A percentile compares a stretch with the other conserved stretches of the same genome.
phyloP scores from a whole-genome alignment of 1,140 invertebrate species.

The Chironomus tepperi region DNA sequence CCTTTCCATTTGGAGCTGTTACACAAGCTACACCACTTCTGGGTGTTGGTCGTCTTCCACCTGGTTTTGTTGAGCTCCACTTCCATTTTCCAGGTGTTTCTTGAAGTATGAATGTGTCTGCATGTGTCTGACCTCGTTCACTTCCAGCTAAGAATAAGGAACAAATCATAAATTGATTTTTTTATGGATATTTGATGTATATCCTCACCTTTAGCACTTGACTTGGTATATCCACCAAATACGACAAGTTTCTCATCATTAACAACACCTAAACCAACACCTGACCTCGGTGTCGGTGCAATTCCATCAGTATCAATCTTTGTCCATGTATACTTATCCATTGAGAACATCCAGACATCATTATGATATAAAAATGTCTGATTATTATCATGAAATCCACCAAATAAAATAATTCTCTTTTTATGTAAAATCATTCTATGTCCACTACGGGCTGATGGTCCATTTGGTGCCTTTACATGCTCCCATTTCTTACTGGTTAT shows the following conservation, averaged over 20 bases:
- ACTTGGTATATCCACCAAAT: constrained; percentile 82
- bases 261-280: constrained; percentile 56
- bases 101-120: constrained; percentile 71
- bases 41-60: constrained; percentile 53
- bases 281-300: constrained; percentile 62
- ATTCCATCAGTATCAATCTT: constrained; percentile 60
- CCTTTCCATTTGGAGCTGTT: constrained; percentile 39
- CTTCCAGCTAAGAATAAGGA: background rate
- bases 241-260: constrained; percentile 59
- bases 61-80: constrained; percentile 61
- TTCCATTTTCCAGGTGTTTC: constrained; percentile 57
- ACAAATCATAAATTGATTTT: background rate
- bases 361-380: constrained; percentile 85
- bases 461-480: constrained; percentile 59
- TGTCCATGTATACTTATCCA: constrained; percentile 71
- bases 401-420: constrained; percentile 80
- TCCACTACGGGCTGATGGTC: constrained; percentile 78
- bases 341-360: constrained; percentile 75
- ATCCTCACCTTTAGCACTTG: constrained; percentile 61
- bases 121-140: constrained; percentile 71
- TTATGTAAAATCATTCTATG: constrained; percentile 73
- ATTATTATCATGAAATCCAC: constrained; percentile 84
- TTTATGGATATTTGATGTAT: background rate
- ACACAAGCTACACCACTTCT: constrained; percentile 54
- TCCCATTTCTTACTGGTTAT: constrained; percentile 75